A percentile compares a stretch with the other conserved stretches of the same genome.
phyloP scores from a whole-genome alignment of 1,140 invertebrate species.

The Brachionus manjavacas region DNA sequence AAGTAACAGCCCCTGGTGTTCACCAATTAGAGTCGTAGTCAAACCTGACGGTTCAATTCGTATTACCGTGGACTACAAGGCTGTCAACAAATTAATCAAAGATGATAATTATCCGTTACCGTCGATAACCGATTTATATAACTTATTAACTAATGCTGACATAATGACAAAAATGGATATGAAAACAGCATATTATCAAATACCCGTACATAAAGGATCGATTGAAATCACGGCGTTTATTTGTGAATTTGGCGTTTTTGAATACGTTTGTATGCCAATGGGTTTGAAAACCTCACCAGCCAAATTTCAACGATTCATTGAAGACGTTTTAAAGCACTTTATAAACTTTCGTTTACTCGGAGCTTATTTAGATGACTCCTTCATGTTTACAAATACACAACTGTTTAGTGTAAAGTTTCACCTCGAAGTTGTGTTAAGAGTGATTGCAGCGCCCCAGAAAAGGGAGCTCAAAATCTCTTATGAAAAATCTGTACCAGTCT shows the following conservation, averaged over 20 bases:
- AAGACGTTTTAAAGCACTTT: too few species aligned
- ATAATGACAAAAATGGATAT: not conserved
- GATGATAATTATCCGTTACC: not conserved
- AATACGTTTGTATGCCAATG: too few species aligned
- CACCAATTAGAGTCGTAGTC: slow-evolving; percentile 45
- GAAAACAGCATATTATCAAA: not conserved
- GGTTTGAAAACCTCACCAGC: too few species aligned
- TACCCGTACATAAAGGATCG: not conserved
- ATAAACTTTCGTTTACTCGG: not conserved
- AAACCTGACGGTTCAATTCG: slow-evolving; percentile 1
- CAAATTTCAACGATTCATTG: too few species aligned
- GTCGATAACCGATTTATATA: not conserved
- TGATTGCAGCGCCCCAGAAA: not conserved
- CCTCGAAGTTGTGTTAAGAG: not conserved
- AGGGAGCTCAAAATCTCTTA: too few species aligned
- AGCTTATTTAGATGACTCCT: not conserved
- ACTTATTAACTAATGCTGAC: slow-evolving; percentile 17
- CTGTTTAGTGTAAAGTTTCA: too few species aligned
- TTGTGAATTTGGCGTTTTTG: not conserved
- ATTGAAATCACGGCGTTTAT: not conserved
- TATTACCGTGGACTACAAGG: not conserved
- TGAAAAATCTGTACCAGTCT: too few species aligned
- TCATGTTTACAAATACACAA: not conserved
- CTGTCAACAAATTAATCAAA: not conserved
- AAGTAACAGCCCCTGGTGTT: slow-evolving; percentile 45